These are phyloP conservation scores for Microplitis deprimator DNA, from an alignment of 2,888 invertebrate genomes.

Conservation along the genomic window DNA sequence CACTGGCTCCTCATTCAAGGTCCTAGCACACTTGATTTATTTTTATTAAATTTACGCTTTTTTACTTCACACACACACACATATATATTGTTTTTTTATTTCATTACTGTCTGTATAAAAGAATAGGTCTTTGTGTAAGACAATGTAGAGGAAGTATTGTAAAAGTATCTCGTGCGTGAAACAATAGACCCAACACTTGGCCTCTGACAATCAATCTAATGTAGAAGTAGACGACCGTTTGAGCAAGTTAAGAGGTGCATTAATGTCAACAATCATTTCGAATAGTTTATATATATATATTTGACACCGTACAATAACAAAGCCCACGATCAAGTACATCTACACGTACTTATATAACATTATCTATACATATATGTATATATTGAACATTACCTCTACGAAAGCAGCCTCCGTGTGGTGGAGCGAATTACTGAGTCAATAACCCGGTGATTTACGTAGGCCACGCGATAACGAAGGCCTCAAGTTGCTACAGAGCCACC, in stretches of 20 bases:
- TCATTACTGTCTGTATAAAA: not conserved
- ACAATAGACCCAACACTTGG: slow-evolving; percentile 47
- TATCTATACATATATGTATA: no score
- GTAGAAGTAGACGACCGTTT: slow-evolving; percentile 56
- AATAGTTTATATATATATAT: slow-evolving; percentile 17
- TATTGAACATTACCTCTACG: no score
- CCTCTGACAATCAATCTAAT: slow-evolving; percentile 52
- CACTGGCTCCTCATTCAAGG: slow-evolving; percentile 27
- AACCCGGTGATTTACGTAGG: slow-evolving; percentile 29
- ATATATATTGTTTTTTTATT: slow-evolving; percentile 21
- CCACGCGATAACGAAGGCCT: not conserved
- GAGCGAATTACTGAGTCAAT: slow-evolving; percentile 24
- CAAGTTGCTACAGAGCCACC: no score
- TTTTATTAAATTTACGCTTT: not conserved
- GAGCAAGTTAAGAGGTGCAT: slow-evolving; percentile 61
- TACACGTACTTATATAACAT: no score
- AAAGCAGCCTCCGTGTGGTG: not conserved
- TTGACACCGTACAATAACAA: not conserved
- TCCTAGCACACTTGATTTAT: slow-evolving; percentile 23
- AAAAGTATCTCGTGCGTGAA: slow-evolving; percentile 21
- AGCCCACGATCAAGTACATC: not conserved
- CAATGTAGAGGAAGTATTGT: slow-evolving; percentile 6
- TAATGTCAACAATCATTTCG: slow-evolving; percentile 58
- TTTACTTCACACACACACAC: not conserved
- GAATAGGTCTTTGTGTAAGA: not conserved